phyloP scores from a whole-genome alignment of 2,797 vertebrate species.

The Crenichthys baileyi region DNA sequence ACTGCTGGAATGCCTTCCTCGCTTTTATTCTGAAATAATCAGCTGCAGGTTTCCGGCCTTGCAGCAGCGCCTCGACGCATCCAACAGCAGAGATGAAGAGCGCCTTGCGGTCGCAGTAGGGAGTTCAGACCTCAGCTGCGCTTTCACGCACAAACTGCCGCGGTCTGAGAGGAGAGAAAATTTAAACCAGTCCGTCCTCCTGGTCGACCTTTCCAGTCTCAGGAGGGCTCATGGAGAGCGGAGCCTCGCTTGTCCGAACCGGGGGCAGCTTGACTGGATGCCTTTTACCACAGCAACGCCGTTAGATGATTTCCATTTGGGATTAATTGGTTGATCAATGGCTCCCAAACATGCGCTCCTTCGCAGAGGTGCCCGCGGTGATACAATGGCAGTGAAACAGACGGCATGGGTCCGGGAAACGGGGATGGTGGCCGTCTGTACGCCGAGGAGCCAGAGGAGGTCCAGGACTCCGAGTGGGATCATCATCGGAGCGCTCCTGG shows the following conservation, averaged over 20 bases:
- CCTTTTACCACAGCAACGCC: conserved; percentile 69
- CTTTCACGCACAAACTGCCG: conserved; percentile 10
- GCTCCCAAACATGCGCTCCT: conserved; percentile 77
- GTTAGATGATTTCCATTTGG: conserved; percentile 63
- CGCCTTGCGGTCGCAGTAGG: conserved; percentile 52
- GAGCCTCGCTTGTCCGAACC: conserved; percentile 57
- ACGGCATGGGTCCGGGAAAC: conserved; percentile 57
- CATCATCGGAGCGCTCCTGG: conserved; percentile 68
- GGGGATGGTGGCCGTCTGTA: conserved; percentile 33
- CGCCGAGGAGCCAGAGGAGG: conserved; percentile 51
- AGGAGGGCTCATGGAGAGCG: conserved; percentile 68
- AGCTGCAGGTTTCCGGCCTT: neutral
- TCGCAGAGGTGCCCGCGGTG: conserved; percentile 52
- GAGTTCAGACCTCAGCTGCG: conserved; percentile 27
- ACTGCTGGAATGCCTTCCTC: neutral
- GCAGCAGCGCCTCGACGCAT: neutral
- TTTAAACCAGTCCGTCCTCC: neutral
- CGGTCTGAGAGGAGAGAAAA: conserved; percentile 3
- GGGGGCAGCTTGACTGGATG: conserved; percentile 69
- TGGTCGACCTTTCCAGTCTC: conserved; percentile 20
- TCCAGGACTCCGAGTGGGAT: conserved; percentile 52
- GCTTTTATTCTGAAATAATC: conserved; percentile 61
- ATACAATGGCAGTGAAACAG: neutral
- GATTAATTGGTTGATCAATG: conserved; percentile 79
- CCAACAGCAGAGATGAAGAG: conserved; percentile 42